These are phyloP conservation scores for Drosophila robusta DNA, from an alignment of 2,888 invertebrate species.

Conservation along the genomic window DNA sequence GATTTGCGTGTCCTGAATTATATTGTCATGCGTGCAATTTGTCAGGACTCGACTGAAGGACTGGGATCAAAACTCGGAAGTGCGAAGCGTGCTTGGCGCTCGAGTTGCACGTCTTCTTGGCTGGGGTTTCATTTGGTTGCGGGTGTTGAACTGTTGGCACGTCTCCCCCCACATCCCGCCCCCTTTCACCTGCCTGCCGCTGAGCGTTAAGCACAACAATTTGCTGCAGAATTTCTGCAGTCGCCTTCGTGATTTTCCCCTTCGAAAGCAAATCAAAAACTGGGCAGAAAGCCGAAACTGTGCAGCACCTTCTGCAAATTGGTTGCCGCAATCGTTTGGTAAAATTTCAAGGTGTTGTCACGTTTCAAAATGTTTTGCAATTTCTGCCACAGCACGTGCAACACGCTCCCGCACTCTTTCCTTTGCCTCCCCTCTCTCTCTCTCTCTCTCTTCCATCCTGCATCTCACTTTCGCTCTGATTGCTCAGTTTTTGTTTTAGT, in stretches of 20 bases:
- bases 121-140: slow-evolving; percentile 8
- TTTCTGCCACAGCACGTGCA: slow-evolving; percentile 23
- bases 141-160: slow-evolving; percentile 7
- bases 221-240: slow-evolving; percentile 41
- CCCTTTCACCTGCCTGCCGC: slow-evolving; percentile 5
- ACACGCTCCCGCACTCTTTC: not conserved
- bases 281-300: slow-evolving; percentile 19
- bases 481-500: slow-evolving; percentile 19
- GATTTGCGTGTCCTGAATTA: slow-evolving; percentile 55
- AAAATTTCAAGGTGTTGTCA: slow-evolving; percentile 57
- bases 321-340: slow-evolving; percentile 43
- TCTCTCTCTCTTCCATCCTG: too few species aligned
- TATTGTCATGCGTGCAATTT: slow-evolving; percentile 42
- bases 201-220: slow-evolving; percentile 55
- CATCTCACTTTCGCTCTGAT: slow-evolving; percentile 20
- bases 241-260: slow-evolving; percentile 29
- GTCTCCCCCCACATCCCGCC: not conserved
- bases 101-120: slow-evolving; percentile 19
- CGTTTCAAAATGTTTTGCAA: slow-evolving; percentile 64
- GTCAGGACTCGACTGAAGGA: slow-evolving; percentile 31
- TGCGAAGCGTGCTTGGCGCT: slow-evolving; percentile 32
- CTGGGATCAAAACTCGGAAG: slow-evolving; percentile 23
- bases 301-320: slow-evolving; percentile 65
- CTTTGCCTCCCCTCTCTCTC: too few species aligned
- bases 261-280: slow-evolving; percentile 18